phyloP scores from a whole-genome alignment of 64 coral and sea anemone genomes.

The Montipora cactus region DNA sequence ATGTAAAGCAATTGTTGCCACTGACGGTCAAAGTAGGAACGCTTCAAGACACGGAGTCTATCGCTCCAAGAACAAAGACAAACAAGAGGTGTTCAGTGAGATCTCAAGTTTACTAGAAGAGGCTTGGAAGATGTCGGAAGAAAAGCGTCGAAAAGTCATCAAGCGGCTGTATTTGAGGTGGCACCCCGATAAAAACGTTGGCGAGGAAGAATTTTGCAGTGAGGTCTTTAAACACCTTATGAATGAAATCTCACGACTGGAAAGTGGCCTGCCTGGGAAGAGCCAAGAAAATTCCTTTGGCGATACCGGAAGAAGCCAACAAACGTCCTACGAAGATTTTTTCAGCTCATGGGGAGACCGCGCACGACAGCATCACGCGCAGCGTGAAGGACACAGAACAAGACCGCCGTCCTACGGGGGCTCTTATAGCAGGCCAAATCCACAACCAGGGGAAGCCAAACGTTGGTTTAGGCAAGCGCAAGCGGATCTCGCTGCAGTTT shows the following conservation, averaged over 20 bases:
- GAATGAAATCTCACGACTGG: conserved; percentile 61
- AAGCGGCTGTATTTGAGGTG: conserved; percentile 72
- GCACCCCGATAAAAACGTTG: conserved; percentile 85
- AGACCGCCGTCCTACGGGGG: neutral
- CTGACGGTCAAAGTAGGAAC: neutral
- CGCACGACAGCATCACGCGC: conserved; percentile 9
- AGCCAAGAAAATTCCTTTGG: neutral
- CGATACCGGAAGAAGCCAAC: rapidly evolving
- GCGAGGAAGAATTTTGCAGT: conserved; percentile 75
- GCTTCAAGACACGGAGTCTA: neutral
- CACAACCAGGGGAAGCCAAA: conserved; percentile 46
- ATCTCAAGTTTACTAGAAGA: conserved; percentile 53
- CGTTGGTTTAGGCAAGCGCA: conserved; percentile 79
- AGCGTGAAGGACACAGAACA: conserved; percentile 19
- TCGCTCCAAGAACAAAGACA: neutral
- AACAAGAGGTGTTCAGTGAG: conserved; percentile 32
- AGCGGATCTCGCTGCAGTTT: conserved; percentile 57
- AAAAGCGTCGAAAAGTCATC: conserved; percentile 65
- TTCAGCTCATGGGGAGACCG: neutral
- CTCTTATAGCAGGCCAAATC: neutral
- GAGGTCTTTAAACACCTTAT: conserved; percentile 62
- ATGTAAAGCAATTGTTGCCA: neutral
- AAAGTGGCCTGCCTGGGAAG: neutral
- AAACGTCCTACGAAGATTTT: neutral
- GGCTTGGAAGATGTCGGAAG: conserved; percentile 74